Percentiles rank a stretch among this genome's conserved stretches.
These are phyloP conservation scores for Caenorhabditis sulstoni DNA, from an alignment of 2,888 invertebrate genomes.

Conservation along the genomic window DNA sequence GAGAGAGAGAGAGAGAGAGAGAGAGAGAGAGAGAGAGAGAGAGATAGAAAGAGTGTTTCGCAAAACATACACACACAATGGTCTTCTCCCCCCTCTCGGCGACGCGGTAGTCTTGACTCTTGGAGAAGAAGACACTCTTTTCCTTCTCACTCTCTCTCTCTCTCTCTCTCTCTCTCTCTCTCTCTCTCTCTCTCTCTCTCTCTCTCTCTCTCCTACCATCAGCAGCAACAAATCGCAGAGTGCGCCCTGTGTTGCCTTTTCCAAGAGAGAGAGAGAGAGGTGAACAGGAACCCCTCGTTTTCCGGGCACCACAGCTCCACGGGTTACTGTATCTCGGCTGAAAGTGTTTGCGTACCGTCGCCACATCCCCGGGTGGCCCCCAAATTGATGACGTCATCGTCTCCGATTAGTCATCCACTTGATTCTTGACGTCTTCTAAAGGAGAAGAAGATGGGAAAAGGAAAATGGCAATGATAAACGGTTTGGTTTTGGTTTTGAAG, in stretches of 20 bases:
- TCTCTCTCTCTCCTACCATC: neutral
- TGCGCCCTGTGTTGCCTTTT: too few relatives aligned
- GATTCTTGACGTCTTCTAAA: conserved; percentile 47
- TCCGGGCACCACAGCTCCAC: neutral
- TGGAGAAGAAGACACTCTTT: conserved; percentile 25
- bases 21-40: conserved; percentile 21
- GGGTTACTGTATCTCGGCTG: too few relatives aligned
- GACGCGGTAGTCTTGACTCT: conserved; percentile 44
- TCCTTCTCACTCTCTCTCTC: neutral
- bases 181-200: conserved; percentile 22
- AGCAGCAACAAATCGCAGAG: neutral
- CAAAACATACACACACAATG: conserved; percentile 54
- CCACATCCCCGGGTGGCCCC: too few relatives aligned
- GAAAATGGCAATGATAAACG: conserved; percentile 37
- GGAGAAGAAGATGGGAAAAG: conserved; percentile 3
- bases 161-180: neutral
- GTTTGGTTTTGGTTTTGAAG: conserved; percentile 8
- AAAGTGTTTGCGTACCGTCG: too few relatives aligned
- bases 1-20: conserved; percentile 46
- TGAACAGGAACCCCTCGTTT: neutral
- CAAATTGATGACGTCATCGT: conserved; percentile 43
- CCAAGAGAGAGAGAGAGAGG: neutral
- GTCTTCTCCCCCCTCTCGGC: conserved; percentile 42
- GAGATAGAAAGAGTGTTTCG: conserved; percentile 50
- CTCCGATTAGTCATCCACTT: conserved; percentile 36